phyloP scores from a whole-genome alignment of 2,888 invertebrate genomes.

The Lycaena phlaeas region DNA sequence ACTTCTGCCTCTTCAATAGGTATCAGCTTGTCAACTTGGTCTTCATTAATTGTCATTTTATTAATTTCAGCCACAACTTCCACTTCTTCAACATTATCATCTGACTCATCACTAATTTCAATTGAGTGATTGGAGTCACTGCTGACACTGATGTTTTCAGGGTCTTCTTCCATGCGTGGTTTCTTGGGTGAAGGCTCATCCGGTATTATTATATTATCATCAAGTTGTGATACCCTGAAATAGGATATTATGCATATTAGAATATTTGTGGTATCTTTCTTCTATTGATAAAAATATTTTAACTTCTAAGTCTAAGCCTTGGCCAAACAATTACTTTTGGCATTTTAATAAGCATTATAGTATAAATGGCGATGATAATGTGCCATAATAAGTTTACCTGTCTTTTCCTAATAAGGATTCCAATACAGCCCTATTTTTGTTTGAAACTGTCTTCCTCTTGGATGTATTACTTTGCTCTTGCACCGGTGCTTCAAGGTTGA shows the following conservation, averaged over 20 bases:
- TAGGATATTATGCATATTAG: too few relatives aligned
- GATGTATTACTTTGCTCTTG: constrained; percentile 26
- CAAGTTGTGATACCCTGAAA: constrained; percentile 31
- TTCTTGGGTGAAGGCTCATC: constrained; percentile 45
- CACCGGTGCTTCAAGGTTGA: constrained; percentile 29
- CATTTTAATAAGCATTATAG: background rate
- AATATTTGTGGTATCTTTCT: too few relatives aligned
- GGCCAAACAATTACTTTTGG: too few relatives aligned
- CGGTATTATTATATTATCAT: constrained; percentile 31
- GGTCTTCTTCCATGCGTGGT: constrained; percentile 29
- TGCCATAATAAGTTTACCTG: constrained; percentile 28
- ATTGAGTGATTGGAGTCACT: constrained; percentile 42
- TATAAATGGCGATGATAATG: too few relatives aligned
- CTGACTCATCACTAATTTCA: constrained; percentile 38
- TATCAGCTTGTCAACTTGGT: constrained; percentile 5
- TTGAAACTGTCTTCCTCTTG: constrained; percentile 37
- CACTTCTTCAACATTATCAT: constrained; percentile 20
- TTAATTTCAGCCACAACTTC: too few relatives aligned
- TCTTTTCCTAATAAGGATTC: constrained; percentile 39
- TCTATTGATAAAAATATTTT: too few relatives aligned
- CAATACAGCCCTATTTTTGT: constrained; percentile 43
- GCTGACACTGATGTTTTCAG: constrained; percentile 48
- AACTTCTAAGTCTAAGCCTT: too few relatives aligned
- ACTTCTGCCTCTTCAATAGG: too few relatives aligned
- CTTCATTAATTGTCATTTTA: constrained; percentile 15